Evolutionary conservation across 2,888 invertebrate species (phyloP), one percentile per base, ranked within the genome.

Genomic region (Macrophya alboannulata): DNA sequence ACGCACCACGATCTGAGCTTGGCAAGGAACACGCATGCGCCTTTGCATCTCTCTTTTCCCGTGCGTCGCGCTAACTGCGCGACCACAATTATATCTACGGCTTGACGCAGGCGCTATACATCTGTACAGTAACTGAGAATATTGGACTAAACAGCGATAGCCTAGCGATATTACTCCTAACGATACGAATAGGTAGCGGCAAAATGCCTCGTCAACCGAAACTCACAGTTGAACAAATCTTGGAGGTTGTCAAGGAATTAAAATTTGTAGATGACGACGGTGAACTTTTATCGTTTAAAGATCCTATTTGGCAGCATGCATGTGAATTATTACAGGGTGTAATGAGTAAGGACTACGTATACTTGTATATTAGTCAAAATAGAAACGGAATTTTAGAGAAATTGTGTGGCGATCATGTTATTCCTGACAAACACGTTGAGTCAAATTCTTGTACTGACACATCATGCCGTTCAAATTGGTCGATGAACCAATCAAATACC

Each of bases 181-280:
- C 12, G 85, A 82, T 84, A 86, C 88, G 17, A 88, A 86, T 71
- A 51, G 85, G 84, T 87, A 87, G 81, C 81, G 86, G 83, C 87
- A 87, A 84, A 55, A 87, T 86, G 88, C 88, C 72, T 84, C 21
- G n/a, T 40, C 84, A 62, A 40, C 87, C 88, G 87, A 86, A 72
- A 84, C 85, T 68, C 83, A 37, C 84, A 85, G 87, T 87, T 77
- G 87, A 88, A 87, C 79, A 88, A 88, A 87, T 87, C 45, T 83
- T 77, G 25, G 25, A 43, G 10, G 25, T 5, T 15, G 17, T 77
- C 15, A 55, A 77, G 51, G 31, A 55, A 17, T 17, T 77, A 1
- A 15, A 25, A 25, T 77, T 77, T 15, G 31, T 51, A 51, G 17
- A 51, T 51, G 77, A 77, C 3, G 51, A 25, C 17, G 37, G 51